Base-by-base conservation (phyloP, 2,113 vertebrate genomes). In the Gopherus evgoodei region DNA sequence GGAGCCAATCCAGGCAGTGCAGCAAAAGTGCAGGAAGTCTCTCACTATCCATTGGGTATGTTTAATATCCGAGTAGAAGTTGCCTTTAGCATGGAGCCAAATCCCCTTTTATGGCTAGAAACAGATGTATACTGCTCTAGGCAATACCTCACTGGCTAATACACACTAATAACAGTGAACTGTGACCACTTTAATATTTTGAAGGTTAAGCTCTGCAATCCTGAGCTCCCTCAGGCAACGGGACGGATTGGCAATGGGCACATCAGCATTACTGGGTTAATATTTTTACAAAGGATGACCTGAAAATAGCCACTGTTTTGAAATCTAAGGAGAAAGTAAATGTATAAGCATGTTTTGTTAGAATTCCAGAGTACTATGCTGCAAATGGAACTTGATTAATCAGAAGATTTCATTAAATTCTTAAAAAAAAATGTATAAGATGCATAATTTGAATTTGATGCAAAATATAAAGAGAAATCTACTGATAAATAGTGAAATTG, bases 161-260 rank as follows among this genome's bases (percentile, higher is more conserved):
- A 83, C 91, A 96, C 91, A 86, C 90, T 94, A 96, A 93, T 95
- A 95, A 94, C 91, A 94, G 62, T 90, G 95, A 97, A 94, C 97
- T 92, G 95, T 87, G 93, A 31, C 75, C 93, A 93, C 95, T 97
- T 97, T 95, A 90, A 95, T 91, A 86, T 96, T 96, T 96, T 98
- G 90, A 94, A 96, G 81, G 31, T 93, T 86, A 90, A 97, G 90
- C 94, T 98, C 94, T 91, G 95, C 97, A 96, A 87, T 97, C 96
- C 95, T 82, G 49, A 97, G 94, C 90, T 95, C 90, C 94, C 95
- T 91, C 84, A 94, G 97, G 95, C 93, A 14, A 83, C 21, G 13
- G 78, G 88, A 42, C 35, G 90, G 96, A 96, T 79, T 94, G 94
- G 56, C 54, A 79, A 3, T 16, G 86, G 93, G 95, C 93, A 83